Evolutionary conservation across 2,797 vertebrate genomes (phyloP).

Genomic region (Pogonophryne albipinna): DNA sequence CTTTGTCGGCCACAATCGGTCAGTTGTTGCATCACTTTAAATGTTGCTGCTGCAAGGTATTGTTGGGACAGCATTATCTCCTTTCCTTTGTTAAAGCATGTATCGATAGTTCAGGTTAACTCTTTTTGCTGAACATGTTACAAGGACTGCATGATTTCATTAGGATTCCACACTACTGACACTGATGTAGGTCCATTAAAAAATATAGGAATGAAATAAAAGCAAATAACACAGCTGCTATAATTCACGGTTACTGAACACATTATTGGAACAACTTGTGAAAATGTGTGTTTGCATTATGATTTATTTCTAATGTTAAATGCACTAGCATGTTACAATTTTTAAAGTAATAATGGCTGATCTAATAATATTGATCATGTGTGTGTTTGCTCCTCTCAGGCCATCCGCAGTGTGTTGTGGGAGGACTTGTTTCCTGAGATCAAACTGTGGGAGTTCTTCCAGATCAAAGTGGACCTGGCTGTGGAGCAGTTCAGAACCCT

Average conservation of each 20-base stretch:
- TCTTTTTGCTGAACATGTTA: background rate
- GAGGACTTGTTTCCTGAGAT: constrained; percentile 89
- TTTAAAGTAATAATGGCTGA: background rate
- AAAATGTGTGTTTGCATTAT: too few species aligned
- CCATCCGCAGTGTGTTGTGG: constrained; percentile 87
- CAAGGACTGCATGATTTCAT: background rate
- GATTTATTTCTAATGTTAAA: background rate
- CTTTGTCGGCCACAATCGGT: too few species aligned
- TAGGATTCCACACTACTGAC: background rate
- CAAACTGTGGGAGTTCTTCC: constrained; percentile 96
- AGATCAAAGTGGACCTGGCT: constrained; percentile 87
- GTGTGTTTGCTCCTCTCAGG: constrained; percentile 75
- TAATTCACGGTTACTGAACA: background rate
- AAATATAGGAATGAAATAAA: background rate
- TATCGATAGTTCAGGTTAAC: background rate
- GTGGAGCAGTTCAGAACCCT: constrained; percentile 89
- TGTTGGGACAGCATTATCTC: too few species aligned
- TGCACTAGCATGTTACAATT: background rate
- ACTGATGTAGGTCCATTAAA: background rate
- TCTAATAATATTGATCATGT: background rate
- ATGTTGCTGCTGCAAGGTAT: too few species aligned
- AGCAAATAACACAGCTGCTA: background rate
- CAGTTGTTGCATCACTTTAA: too few species aligned
- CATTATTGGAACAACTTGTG: background rate
- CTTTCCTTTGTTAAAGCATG: too few species aligned